Base-by-base conservation (phyloP, 2,113 vertebrate genomes). In the Ctenodactylus gundi region DNA sequence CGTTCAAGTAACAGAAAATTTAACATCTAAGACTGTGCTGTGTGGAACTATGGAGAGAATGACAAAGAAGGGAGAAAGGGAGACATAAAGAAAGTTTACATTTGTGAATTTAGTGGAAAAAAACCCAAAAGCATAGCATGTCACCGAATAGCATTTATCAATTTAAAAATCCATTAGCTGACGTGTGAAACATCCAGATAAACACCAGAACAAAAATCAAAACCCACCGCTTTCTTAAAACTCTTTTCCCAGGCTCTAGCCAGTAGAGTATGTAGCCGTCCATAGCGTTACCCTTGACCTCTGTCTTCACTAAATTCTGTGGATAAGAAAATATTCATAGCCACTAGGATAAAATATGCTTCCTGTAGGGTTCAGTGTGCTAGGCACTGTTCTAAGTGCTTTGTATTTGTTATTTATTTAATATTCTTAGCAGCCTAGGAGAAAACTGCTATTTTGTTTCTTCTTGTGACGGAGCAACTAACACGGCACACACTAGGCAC, bases 1-100 rank as follows among this genome's bases (percentile, higher is more conserved):
- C 44, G 62, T 20, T 12, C 18, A 88, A 68, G 23, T 83, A 93
- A 64, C 70, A 93, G 88, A 92, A 86, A 80, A 86, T 68, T 75
- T 39, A 83, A 41, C 46, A 60, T n/a, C 60, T 78, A 76, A 94
- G 77, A 73, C 27, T 55, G 70, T 9, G 73, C 31, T 85, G 58
- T 81, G 11, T 25, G 62, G 41, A 89, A 29, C 46, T 18, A 67
- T n/a, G n/a, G 77, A 84, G 88, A 90, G 67, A 55, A 82, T 7
- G 25, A 49, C 34, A 62, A n/a, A 15, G 57, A 36, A 31, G 1
- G 7, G 21, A 46, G 11, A 34, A 17, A 14, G 2, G 21, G n/a
- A 68, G 12, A 8, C 1, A 21, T 2, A 15, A n/a, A 58, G 15
- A 12, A 8, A 81, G 29, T 13, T 81, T 36, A n/a, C n/a, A n/a